These are phyloP conservation scores for Catonia carolina DNA, from an alignment of 2,888 invertebrate genomes.

Conservation along the genomic window DNA sequence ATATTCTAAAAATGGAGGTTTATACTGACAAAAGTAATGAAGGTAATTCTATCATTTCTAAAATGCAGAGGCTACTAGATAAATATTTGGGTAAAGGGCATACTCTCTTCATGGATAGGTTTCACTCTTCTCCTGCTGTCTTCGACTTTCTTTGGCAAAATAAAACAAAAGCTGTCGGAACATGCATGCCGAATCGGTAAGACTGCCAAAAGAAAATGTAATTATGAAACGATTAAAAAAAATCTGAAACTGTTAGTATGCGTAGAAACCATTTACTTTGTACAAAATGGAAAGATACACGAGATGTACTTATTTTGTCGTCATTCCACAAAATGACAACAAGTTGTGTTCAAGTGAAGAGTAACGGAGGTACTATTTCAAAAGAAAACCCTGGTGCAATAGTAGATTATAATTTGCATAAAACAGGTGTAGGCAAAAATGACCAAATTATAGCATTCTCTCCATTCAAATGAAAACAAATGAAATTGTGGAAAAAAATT, in stretches of 20 bases:
- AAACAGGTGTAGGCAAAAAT: conserved; percentile 1
- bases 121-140: conserved; percentile 13
- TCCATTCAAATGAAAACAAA: conserved; percentile 2
- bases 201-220: conserved; percentile 4
- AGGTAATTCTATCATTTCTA: conserved; percentile 7
- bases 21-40: conserved; percentile 17
- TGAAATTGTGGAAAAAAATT: conserved; percentile 6
- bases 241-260: conserved; percentile 1
- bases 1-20: conserved; percentile 6
- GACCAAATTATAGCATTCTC: neutral
- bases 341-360: neutral
- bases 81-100: conserved; percentile 8
- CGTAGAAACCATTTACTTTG: conserved; percentile 9
- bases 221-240: conserved; percentile 11
- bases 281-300: conserved; percentile 15
- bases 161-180: conserved; percentile 12
- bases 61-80: neutral
- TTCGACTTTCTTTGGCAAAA: conserved; percentile 10
- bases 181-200: conserved; percentile 10
- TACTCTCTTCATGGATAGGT: conserved; percentile 12
- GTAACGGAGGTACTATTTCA: neutral
- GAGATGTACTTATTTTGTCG: conserved; percentile 12
- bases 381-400: conserved; percentile 7
- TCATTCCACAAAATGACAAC: conserved; percentile 26
- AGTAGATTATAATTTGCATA: neutral